These are phyloP conservation scores for Typhlomys cinereus DNA, from an alignment of 2,113 vertebrate genomes.

Conservation along the genomic window DNA sequence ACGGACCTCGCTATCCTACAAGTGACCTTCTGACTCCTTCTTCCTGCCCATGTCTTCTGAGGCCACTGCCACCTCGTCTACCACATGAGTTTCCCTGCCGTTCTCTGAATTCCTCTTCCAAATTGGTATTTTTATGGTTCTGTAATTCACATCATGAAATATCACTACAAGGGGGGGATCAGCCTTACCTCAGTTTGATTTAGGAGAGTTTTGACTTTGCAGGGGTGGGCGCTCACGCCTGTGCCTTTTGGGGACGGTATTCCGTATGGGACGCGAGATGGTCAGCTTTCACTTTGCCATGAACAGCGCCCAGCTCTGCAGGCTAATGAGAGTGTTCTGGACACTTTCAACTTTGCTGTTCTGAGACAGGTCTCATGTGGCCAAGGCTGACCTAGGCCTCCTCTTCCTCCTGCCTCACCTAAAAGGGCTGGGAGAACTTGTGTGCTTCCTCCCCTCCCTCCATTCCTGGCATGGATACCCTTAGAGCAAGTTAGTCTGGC, in stretches of 20 bases:
- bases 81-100: neutral
- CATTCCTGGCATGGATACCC: neutral
- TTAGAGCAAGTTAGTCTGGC: neutral
- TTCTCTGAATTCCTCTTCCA: neutral
- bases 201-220: neutral
- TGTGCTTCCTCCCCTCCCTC: neutral
- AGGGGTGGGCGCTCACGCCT: too few species aligned
- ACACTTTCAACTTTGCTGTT: neutral
- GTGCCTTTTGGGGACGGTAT: too few species aligned
- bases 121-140: neutral
- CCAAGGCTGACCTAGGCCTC: neutral
- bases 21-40: neutral
- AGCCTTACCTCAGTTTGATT: neutral
- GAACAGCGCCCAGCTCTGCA: too few species aligned
- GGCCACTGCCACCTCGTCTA: neutral
- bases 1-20: too few species aligned
- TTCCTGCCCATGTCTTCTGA: neutral
- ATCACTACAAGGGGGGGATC: neutral
- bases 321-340: neutral
- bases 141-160: constrained; percentile 7
- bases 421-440: neutral
- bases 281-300: too few species aligned
- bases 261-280: too few species aligned
- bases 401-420: neutral
- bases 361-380: neutral